Evolutionary conservation across 2,113 vertebrate species (phyloP).

Genomic region (Salvelinus sp.): DNA sequence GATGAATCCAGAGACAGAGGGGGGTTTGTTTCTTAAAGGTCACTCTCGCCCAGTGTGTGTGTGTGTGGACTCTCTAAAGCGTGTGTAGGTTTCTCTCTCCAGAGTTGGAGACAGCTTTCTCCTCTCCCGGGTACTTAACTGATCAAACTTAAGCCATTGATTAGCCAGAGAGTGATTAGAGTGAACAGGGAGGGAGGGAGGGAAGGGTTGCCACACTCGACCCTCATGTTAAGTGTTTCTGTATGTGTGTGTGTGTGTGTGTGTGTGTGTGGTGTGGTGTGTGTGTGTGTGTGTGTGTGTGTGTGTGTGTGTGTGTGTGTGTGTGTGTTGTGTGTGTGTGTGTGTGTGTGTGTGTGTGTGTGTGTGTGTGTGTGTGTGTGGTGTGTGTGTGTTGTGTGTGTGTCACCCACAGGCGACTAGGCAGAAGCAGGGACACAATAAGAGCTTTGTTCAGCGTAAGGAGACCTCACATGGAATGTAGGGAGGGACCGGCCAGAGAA

Average conservation of each 20-base stretch:
- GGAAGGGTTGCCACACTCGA: too few relatives aligned
- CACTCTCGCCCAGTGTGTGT: too few relatives aligned
- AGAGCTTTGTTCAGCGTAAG: conserved; percentile 75
- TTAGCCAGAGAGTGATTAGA: background rate
- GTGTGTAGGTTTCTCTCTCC: background rate
- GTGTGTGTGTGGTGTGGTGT: too few relatives aligned
- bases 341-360: too few relatives aligned
- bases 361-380: too few relatives aligned
- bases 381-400: too few relatives aligned
- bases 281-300: too few relatives aligned
- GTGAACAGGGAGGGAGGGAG: background rate
- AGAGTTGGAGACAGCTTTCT: too few relatives aligned
- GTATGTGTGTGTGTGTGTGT: background rate
- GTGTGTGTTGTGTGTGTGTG: too few relatives aligned
- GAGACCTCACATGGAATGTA: conserved; percentile 72
- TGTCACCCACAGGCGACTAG: conserved; percentile 32
- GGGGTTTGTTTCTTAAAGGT: background rate
- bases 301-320: too few relatives aligned
- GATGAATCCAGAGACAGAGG: background rate
- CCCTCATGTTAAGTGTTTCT: background rate
- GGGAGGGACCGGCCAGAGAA: background rate
- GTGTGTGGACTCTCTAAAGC: background rate
- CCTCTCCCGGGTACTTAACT: too few relatives aligned
- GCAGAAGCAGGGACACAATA: conserved; percentile 67
- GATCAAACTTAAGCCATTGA: too few relatives aligned